Base-by-base conservation (phyloP, 2,113 vertebrate genomes). In the Nansenia antarctica region DNA sequence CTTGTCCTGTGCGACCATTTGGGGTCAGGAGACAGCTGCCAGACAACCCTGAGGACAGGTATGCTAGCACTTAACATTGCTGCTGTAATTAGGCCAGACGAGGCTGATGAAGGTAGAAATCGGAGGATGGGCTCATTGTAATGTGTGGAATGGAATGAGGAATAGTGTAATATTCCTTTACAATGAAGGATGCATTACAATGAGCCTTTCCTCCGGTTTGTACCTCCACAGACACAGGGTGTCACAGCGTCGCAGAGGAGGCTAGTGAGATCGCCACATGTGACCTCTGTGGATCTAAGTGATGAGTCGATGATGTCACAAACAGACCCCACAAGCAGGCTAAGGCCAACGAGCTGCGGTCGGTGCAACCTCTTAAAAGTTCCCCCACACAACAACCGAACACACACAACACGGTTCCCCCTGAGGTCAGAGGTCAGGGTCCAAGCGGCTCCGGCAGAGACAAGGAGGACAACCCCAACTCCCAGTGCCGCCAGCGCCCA, bases 21-120 rank as follows among this genome's bases (percentile, higher is more conserved):
- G 79, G 68, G 39, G 31, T 12, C 53, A 65, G 81, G 5, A 52
- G 35, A 59, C 52, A 32, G 20, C 74, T 35, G 35, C 54, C 57
- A 47, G 66, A 11, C 24, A 77, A 78, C 31, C 66, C 1, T 35
- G 87, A 89, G 64, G 78, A 86, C 30, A 90, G 90, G 90, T 71
- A 57, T 26, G 3, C 2, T 18, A 47, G 42, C 15, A 9, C n/a
- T 47, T 47, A n/a, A 18, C n/a, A 47, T 18, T 47, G 42, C n/a
- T n/a, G n/a, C n/a, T n/a, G n/a, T n/a, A n/a, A n/a, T n/a, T n/a
- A n/a, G n/a, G n/a, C n/a, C n/a, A n/a, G n/a, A n/a, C n/a, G n/a
- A n/a, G n/a, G n/a, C n/a, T n/a, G n/a, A n/a, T n/a, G n/a, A n/a
- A n/a, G n/a, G n/a, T n/a, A n/a, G n/a, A n/a, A n/a, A n/a, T n/a